Conservation (phyloP, 1,140 invertebrate species). For the Drosophila athabasca region DNA sequence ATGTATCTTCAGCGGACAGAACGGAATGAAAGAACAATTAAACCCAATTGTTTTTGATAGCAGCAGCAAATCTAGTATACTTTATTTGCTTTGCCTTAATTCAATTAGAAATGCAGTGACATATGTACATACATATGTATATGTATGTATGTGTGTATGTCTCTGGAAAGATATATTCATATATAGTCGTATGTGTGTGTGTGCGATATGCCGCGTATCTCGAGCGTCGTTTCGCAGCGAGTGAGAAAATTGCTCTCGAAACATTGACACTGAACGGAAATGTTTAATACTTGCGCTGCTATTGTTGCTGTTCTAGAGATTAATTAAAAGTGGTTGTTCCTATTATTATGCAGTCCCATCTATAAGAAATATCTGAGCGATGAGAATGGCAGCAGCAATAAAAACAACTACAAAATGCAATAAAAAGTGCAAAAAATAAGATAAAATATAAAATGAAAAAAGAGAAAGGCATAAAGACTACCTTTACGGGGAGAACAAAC, state of each 20-base stretch:
- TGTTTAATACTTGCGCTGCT: conserved; percentile 82
- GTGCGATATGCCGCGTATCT: conserved; percentile 50
- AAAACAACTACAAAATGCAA: conserved; percentile 35
- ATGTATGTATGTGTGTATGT: conserved; percentile 20
- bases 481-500: too few relatives aligned
- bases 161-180: conserved; percentile 6
- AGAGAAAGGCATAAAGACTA: background rate
- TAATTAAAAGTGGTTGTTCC: conserved; percentile 64
- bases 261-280: conserved; percentile 84
- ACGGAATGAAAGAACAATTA: conserved; percentile 71
- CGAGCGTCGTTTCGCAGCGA: conserved; percentile 30
- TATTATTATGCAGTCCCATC: conserved; percentile 50
- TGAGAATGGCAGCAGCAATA: background rate
- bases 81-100: conserved; percentile 80
- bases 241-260: conserved; percentile 78
- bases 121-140: conserved; percentile 38
- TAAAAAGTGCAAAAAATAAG: conserved; percentile 38
- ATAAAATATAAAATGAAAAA: conserved; percentile 16
- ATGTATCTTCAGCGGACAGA: conserved; percentile 7
- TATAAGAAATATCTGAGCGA: conserved; percentile 46
- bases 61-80: conserved; percentile 74
- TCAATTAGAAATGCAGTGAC: conserved; percentile 76
- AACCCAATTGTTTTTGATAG: conserved; percentile 82
- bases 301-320: conserved; percentile 56
- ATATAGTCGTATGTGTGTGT: conserved; percentile 52